Conservation (phyloP, 2,797 vertebrate species). For the Melanotaenia parkinsoni region DNA sequence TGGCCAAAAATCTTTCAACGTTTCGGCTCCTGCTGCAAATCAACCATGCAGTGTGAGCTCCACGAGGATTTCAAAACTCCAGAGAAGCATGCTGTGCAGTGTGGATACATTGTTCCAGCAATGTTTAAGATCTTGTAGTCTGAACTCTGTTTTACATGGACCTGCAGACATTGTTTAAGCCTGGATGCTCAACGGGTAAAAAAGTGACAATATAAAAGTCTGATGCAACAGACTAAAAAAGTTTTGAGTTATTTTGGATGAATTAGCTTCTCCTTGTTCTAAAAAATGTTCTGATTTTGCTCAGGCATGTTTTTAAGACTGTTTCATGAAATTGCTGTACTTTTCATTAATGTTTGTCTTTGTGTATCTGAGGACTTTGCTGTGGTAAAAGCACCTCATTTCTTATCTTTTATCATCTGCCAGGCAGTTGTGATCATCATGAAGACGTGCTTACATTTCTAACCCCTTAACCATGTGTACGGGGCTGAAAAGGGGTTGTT, state of each 20-base stretch:
- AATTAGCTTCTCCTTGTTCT: neutral
- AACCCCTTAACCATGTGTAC: conserved; percentile 13
- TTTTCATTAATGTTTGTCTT: neutral
- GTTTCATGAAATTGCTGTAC: conserved; percentile 3
- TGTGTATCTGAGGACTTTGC: conserved; percentile 28
- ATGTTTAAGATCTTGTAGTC: neutral
- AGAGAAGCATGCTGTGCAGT: neutral
- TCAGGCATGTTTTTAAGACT: conserved; percentile 1
- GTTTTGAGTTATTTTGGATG: neutral
- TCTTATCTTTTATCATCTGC: conserved; percentile 34
- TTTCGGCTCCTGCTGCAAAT: neutral
- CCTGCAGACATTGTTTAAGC: neutral
- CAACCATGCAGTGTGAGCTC: neutral
- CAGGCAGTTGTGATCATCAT: conserved; percentile 34
- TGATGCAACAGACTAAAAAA: neutral
- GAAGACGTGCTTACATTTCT: conserved; percentile 22
- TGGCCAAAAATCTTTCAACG: neutral
- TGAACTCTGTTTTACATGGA: neutral
- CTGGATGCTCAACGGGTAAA: neutral
- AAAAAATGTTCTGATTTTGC: neutral
- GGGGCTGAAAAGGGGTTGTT: conserved; percentile 34
- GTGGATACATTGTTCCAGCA: neutral
- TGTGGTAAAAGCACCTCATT: conserved; percentile 37
- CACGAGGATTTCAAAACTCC: neutral
- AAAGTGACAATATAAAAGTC: neutral